A percentile compares a stretch with the other conserved stretches of the same genome.
phyloP scores from a whole-genome alignment of 1,140 invertebrate species.

The fruit fly (Drosophila melanogaster) region DNA sequence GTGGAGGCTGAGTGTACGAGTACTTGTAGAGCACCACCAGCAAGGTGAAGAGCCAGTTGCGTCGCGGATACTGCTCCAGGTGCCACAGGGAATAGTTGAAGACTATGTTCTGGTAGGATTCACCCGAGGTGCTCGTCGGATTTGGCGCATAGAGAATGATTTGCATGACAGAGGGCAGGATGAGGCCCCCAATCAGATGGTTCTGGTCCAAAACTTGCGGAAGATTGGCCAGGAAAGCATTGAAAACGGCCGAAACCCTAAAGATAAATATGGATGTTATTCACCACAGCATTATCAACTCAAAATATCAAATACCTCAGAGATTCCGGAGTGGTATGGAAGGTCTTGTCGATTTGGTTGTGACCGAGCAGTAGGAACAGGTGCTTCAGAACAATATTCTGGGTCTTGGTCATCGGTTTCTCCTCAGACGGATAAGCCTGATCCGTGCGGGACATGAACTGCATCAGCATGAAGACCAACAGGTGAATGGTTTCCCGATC shows the following conservation, averaged over 20 bases:
- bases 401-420: slow-evolving; percentile 90
- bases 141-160: slow-evolving; percentile 95
- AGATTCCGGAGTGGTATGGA: slow-evolving; percentile 95
- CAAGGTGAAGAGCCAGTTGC: slow-evolving; percentile 96
- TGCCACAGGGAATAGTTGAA: slow-evolving; percentile 93
- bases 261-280: not conserved
- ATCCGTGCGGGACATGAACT: slow-evolving; percentile 92
- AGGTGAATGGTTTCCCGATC: slow-evolving; percentile 98
- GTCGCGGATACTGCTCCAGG: slow-evolving; percentile 92
- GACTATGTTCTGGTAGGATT: slow-evolving; percentile 79
- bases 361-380: slow-evolving; percentile 97
- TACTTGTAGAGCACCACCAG: slow-evolving; percentile 99
- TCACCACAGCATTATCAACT: not conserved
- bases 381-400: slow-evolving; percentile 96
- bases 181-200: slow-evolving; percentile 93
- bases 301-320: slow-evolving; percentile 87
- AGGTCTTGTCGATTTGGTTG: slow-evolving; percentile 94
- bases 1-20: slow-evolving; percentile 93
- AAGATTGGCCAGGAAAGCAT: slow-evolving; percentile 96
- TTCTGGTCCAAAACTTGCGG: slow-evolving; percentile 98
- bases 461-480: slow-evolving; percentile 97
- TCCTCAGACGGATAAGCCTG: slow-evolving; percentile 94
- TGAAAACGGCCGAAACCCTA: slow-evolving; percentile 94
- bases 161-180: slow-evolving; percentile 93
- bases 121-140: slow-evolving; percentile 85